These are phyloP conservation scores for Agrilus cyanescens DNA, from an alignment of 2,888 invertebrate genomes.

Conservation along the genomic window DNA sequence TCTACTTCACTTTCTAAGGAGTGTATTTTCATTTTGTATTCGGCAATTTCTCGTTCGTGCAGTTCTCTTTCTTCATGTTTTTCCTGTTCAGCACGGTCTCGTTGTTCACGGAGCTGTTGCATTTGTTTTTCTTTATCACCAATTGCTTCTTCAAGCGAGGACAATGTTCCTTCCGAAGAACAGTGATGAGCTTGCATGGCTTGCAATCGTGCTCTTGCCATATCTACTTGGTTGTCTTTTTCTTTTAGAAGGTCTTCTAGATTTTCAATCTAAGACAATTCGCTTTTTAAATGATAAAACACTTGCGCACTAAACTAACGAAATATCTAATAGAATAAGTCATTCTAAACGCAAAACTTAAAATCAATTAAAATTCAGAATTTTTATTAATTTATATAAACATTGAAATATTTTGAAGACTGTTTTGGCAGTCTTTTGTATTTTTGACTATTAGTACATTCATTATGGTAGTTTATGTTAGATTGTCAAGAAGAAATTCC, in stretches of 20 bases:
- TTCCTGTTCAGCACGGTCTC: slow-evolving; percentile 91
- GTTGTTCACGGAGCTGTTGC: slow-evolving; percentile 82
- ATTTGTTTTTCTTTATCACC: slow-evolving; percentile 97
- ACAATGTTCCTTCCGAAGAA: slow-evolving; percentile 84
- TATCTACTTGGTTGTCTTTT: slow-evolving; percentile 95
- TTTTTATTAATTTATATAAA: no score
- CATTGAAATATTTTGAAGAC: no score
- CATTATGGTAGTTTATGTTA: no score
- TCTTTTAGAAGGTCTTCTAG: slow-evolving; percentile 93
- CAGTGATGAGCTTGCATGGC: slow-evolving; percentile 93
- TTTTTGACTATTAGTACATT: no score
- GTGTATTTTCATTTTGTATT: slow-evolving; percentile 89
- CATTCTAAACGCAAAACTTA: no score
- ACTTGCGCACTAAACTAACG: no score
- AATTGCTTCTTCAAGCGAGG: slow-evolving; percentile 88
- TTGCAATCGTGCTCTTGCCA: slow-evolving; percentile 79
- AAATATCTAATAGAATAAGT: no score
- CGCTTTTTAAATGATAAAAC: not conserved
- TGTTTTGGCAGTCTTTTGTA: no score
- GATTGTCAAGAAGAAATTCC: no score
- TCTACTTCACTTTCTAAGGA: slow-evolving; percentile 85
- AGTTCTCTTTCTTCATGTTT: slow-evolving; percentile 91
- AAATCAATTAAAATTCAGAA: no score
- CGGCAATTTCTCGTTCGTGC: slow-evolving; percentile 85
- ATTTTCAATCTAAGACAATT: slow-evolving; percentile 73